Base-by-base conservation (phyloP, 2,113 vertebrate species). In the Grallaria varia region DNA sequence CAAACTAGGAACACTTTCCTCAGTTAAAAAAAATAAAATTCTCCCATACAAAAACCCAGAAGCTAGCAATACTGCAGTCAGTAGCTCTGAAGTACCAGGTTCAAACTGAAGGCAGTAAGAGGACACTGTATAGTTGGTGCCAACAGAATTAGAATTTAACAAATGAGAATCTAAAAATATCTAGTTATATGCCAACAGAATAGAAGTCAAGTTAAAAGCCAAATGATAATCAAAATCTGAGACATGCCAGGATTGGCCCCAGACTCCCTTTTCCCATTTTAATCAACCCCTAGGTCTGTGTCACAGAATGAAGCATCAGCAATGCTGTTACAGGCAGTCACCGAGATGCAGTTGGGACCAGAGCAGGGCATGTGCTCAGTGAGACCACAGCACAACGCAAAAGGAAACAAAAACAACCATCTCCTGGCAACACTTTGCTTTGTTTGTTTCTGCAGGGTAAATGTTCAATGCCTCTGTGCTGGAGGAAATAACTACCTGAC, bases 61-160 rank as follows among this genome's bases (percentile, higher is more conserved):
- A 60, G 49, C 9, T 28, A 71, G 14, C 28, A 63, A 63, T 52
- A 72, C 31, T 92, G 80, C 56, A 78, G 49, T 40, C 58, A 75
- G 69, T n/a, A 82, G 56, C 60, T 79, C 64, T 92, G 87, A 95
- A 89, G 68, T 75, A 84, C 50, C 35, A 92, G 44, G n/a, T 87
- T 94, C 80, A 81, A 89, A 87, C 42, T 67, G 64, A 94, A 80
- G 55, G 55, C 39, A 69, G 24, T 15, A 53, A 64, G 47, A 89
- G 44, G 47, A 74, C 12, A 23, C 12, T 37, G 40, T 24, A 55
- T 2, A 49, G 21, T 4, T 90, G 64, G 39, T 94, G 52, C 35
- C 55, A 89, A 89, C 0, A 72, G 33, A 84, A 77, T 39, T 28
- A 71, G 16, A 83, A 84, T 71, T 90, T 63, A 68, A 67, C 10